Evolutionary conservation across 2,797 vertebrate species (phyloP).

Genomic region (Remorina albescens): DNA sequence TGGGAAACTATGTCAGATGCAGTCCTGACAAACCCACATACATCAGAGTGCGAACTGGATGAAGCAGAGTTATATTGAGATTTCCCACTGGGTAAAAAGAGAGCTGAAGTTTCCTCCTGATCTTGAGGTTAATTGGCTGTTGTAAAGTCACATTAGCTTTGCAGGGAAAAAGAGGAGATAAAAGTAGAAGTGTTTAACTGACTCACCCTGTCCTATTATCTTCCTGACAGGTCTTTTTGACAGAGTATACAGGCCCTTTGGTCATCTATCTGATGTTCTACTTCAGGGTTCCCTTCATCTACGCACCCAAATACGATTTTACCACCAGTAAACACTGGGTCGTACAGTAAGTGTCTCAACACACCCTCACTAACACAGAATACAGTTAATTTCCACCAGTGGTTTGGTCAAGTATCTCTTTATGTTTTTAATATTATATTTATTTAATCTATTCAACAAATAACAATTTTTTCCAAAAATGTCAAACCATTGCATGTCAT

Average conservation of each 20-base stretch:
- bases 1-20: not conserved
- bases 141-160: not conserved
- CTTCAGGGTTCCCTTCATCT: conserved; percentile 94
- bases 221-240: conserved; percentile 90
- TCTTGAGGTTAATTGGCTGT: conserved; percentile 9
- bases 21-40: not conserved
- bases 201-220: not conserved
- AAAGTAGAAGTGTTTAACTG: no score
- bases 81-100: conserved; percentile 24
- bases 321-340: conserved; percentile 95
- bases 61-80: conserved; percentile 42
- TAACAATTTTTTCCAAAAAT: not conserved
- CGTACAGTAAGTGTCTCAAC: conserved; percentile 89
- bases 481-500: not conserved
- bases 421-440: no score
- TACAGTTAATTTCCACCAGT: not conserved
- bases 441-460: not conserved
- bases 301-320: conserved; percentile 92
- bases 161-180: not conserved
- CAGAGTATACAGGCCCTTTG: conserved; percentile 91
- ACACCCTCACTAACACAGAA: not conserved
- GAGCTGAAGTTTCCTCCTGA: conserved; percentile 2
- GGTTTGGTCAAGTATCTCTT: not conserved
- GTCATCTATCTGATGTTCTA: conserved; percentile 95
- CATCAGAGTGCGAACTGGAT: conserved; percentile 24